Evolutionary conservation across 2,888 invertebrate species (phyloP), one percentile per base, ranked within the genome.

Genomic region (Carcina quercana): DNA sequence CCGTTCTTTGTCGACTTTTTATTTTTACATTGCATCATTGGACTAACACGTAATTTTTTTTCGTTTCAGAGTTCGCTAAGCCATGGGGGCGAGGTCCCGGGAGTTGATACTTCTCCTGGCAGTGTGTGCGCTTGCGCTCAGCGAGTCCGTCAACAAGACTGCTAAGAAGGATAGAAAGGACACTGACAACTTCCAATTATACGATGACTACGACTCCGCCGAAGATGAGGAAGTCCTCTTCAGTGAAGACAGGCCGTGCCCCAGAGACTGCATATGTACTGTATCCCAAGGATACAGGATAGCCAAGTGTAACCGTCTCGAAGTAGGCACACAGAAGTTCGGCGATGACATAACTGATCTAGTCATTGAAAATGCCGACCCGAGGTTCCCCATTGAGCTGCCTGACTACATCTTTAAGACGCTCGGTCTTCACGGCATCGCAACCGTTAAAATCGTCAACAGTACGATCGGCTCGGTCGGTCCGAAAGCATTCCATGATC

Each of bases 241-340:
- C 56, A 83, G 65, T 47, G 82, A 80, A 50, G 72, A 79, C 59
- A 80, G 59, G 43, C 86, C 86, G 34, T 89, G 89, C 55, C 89
- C 89, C 30, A 82, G 88, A 53, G 86, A 87, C 59, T 89, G 89
- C 65, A 72, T 85, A 47, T 89, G 89, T 59, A 78, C 82, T 47
- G 83, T 85, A 53, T 87, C 85, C 40, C 87, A 87, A 54, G 86
- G 86, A 59, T 87, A 86, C 62, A 71, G 85, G 53, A 87, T 86
- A 58, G 89, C 85, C 42, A 89, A 88, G 56, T 92, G 91, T 80
- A 87, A 87, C 60, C 87, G 89, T 59, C 76, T 91, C 53, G 88
- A 89, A 65, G 70, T 87, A 35, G 88, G 88, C 29, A 87, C 87
- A 21, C 90, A 91, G 53, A 87, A 86, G 50, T 91, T 91, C 58